These are phyloP conservation scores for Saimiri boliviensis DNA, from an alignment of 2,113 vertebrate species.

Conservation along the genomic window DNA sequence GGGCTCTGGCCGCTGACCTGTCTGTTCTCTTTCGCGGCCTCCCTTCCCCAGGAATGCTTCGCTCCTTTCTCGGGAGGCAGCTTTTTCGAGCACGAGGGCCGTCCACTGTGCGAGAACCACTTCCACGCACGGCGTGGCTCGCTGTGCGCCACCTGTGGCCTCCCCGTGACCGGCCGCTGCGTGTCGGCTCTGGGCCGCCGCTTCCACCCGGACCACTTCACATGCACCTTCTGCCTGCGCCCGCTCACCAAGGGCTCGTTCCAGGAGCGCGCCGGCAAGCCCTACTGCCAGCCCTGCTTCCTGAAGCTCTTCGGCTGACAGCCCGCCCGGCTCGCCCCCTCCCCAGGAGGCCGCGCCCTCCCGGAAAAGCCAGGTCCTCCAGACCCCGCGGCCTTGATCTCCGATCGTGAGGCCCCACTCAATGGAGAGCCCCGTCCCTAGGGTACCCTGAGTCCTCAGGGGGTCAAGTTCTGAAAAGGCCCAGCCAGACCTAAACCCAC, in stretches of 20 bases:
- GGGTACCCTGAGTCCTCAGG: not conserved
- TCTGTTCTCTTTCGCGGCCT: too few relatives aligned
- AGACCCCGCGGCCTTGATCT: not conserved
- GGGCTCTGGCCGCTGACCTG: not conserved
- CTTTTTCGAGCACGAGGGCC: slow-evolving; percentile 94
- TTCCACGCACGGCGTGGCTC: slow-evolving; percentile 93
- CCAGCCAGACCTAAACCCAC: not conserved
- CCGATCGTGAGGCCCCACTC: not conserved
- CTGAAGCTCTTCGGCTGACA: slow-evolving; percentile 89
- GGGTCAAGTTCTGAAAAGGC: not conserved
- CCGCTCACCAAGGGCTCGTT: slow-evolving; percentile 95
- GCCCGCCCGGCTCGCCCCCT: not conserved
- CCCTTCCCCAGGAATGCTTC: slow-evolving; percentile 88
- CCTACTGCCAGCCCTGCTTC: slow-evolving; percentile 96
- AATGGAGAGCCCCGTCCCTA: not conserved
- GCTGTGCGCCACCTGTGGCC: slow-evolving; percentile 92
- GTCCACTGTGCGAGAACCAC: slow-evolving; percentile 93
- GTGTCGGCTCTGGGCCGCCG: slow-evolving; percentile 94
- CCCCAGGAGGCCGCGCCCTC: not conserved
- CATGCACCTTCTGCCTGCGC: slow-evolving; percentile 94
- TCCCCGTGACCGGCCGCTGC: slow-evolving; percentile 93
- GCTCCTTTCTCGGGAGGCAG: slow-evolving; percentile 92
- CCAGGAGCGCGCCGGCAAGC: slow-evolving; percentile 94
- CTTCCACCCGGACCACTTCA: slow-evolving; percentile 95
- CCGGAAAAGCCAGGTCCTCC: not conserved